Percentiles rank a stretch among this genome's conserved stretches.
phyloP scores from a whole-genome alignment of 1,140 invertebrate genomes.

The Branchinecta lindahli region DNA sequence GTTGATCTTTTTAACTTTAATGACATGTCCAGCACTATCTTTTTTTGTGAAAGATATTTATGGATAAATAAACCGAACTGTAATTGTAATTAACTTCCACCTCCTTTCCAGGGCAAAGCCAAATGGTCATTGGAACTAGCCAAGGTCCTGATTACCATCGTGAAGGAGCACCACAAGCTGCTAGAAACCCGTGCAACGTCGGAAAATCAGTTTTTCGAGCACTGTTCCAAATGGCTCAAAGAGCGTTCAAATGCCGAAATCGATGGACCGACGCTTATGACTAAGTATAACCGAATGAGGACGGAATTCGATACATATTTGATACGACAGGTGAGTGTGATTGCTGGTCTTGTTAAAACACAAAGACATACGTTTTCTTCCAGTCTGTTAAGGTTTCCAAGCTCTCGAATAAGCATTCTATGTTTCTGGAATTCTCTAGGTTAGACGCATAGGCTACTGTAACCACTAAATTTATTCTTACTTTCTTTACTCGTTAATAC shows the following conservation, averaged over 20 bases:
- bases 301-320: not conserved
- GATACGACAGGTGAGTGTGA: not conserved
- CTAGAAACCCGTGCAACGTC: not conserved
- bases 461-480: no score
- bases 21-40: no score
- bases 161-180: not conserved
- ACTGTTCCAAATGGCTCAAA: slow-evolving; percentile 1
- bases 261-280: not conserved
- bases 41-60: no score
- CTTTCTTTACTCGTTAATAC: no score
- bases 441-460: no score
- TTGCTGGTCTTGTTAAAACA: not conserved
- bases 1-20: no score
- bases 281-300: not conserved
- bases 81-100: no score
- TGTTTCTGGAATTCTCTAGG: no score
- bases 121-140: slow-evolving; percentile 2
- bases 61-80: no score
- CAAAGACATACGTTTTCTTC: no score
- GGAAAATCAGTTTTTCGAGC: not conserved
- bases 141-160: not conserved
- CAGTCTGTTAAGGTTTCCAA: no score
- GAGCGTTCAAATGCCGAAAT: not conserved
- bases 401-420: no score
- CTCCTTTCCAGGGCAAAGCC: not conserved